Evolutionary conservation across 2,888 invertebrate genomes (phyloP).

Genomic region (Malachius bipustulatus): DNA sequence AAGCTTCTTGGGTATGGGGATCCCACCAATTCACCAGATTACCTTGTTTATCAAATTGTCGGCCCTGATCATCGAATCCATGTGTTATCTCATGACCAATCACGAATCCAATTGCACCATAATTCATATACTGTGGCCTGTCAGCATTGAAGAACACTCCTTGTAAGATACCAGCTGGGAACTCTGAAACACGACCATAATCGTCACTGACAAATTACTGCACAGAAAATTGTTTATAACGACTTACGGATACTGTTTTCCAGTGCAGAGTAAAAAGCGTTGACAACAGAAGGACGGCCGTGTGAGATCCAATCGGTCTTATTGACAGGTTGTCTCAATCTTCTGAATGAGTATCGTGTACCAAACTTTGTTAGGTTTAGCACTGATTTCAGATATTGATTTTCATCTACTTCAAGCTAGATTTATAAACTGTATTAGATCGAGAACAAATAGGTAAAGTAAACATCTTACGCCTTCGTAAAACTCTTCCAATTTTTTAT

Average conservation of each 20-base stretch:
- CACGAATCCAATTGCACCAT: slow-evolving; percentile 81
- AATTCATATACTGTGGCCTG: slow-evolving; percentile 85
- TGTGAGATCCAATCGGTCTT: slow-evolving; percentile 80
- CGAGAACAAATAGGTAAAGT: too few relatives aligned
- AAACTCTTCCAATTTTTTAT: slow-evolving; percentile 66
- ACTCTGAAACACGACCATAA: slow-evolving; percentile 57
- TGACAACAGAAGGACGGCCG: slow-evolving; percentile 72
- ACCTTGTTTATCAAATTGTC: slow-evolving; percentile 85
- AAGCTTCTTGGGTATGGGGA: slow-evolving; percentile 66
- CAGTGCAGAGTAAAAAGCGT: slow-evolving; percentile 75
- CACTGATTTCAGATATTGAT: slow-evolving; percentile 62
- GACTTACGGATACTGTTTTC: slow-evolving; percentile 81
- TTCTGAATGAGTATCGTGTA: slow-evolving; percentile 65
- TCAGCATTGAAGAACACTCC: slow-evolving; percentile 82
- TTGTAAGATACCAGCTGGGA: slow-evolving; percentile 88
- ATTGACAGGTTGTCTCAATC: slow-evolving; percentile 66
- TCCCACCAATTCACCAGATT: slow-evolving; percentile 93
- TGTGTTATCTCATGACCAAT: slow-evolving; percentile 90
- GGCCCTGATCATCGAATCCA: slow-evolving; percentile 80
- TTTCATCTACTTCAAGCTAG: slow-evolving; percentile 59
- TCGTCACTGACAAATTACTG: background rate
- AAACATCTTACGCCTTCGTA: slow-evolving; percentile 53
- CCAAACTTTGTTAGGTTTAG: slow-evolving; percentile 69
- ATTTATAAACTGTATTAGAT: too few relatives aligned
- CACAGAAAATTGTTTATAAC: slow-evolving; percentile 3